Conservation (phyloP, 2,113 vertebrate genomes). For the Burhinus oedicnemus region DNA sequence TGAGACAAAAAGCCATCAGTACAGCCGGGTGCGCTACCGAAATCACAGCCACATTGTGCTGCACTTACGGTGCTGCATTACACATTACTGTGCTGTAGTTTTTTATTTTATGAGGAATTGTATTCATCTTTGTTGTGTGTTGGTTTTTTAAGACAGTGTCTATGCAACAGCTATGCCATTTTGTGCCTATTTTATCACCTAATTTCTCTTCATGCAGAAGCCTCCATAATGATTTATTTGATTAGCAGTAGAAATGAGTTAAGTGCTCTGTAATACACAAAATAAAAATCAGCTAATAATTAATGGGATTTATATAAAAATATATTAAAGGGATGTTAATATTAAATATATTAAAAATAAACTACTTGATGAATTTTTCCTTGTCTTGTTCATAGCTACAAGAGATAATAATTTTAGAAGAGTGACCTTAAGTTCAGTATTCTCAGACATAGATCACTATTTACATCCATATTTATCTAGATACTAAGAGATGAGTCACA, state of each 20-base stretch:
- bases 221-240: neutral
- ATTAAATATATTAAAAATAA: neutral
- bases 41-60: accelerated
- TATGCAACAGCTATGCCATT: neutral
- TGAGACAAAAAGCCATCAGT: neutral
- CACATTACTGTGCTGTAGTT: neutral
- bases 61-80: neutral
- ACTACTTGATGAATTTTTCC: neutral
- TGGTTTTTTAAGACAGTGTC: neutral
- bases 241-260: neutral
- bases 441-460: neutral
- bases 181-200: neutral
- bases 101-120: neutral
- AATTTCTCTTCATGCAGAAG: neutral
- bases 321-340: too few species aligned
- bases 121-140: neutral
- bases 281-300: neutral
- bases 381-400: neutral
- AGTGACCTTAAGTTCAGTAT: neutral
- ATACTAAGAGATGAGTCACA: neutral
- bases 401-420: neutral
- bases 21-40: neutral
- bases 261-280: neutral
- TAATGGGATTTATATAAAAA: neutral
- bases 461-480: neutral